Conservation (phyloP, 92 coral and sea anemone species). For the Actinostola sp. region DNA sequence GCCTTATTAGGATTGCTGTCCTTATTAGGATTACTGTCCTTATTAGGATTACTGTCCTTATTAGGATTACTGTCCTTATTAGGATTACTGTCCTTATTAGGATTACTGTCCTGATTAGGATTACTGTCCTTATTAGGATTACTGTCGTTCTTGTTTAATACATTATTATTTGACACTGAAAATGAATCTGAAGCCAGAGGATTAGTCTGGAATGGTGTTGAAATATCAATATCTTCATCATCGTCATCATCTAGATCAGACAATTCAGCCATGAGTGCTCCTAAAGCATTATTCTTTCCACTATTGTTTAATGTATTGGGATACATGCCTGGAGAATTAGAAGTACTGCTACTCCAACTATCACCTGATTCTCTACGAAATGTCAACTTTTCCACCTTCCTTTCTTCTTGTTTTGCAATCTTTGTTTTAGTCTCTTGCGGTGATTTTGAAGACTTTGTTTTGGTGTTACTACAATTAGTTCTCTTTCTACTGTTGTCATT, state of each 20-base stretch:
- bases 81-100: constrained; percentile 43
- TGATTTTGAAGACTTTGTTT: constrained; percentile 24
- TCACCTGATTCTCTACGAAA: constrained; percentile 93
- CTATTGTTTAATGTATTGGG: constrained; percentile 26
- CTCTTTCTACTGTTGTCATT: constrained; percentile 13
- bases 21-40: too few relatives aligned
- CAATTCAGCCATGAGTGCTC: constrained; percentile 80
- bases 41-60: constrained; percentile 37
- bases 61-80: too few relatives aligned
- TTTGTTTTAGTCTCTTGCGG: constrained; percentile 44
- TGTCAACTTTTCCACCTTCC: constrained; percentile 76
- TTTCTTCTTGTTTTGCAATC: constrained; percentile 62
- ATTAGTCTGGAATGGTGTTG: constrained; percentile 77
- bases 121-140: constrained; percentile 34
- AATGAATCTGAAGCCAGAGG: constrained; percentile 10
- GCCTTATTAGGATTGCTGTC: constrained; percentile 29
- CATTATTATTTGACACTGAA: constrained; percentile 28
- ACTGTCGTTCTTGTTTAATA: constrained; percentile 39
- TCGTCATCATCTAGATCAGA: constrained; percentile 72
- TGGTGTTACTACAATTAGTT: not conserved
- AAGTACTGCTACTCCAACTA: constrained; percentile 88
- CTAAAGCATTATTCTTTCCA: constrained; percentile 78
- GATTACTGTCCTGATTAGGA: too few relatives aligned
- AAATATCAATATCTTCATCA: constrained; percentile 69
- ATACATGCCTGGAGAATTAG: constrained; percentile 72